These are phyloP conservation scores for Bubo bubo DNA, from an alignment of 2,113 vertebrate species.

Conservation along the genomic window DNA sequence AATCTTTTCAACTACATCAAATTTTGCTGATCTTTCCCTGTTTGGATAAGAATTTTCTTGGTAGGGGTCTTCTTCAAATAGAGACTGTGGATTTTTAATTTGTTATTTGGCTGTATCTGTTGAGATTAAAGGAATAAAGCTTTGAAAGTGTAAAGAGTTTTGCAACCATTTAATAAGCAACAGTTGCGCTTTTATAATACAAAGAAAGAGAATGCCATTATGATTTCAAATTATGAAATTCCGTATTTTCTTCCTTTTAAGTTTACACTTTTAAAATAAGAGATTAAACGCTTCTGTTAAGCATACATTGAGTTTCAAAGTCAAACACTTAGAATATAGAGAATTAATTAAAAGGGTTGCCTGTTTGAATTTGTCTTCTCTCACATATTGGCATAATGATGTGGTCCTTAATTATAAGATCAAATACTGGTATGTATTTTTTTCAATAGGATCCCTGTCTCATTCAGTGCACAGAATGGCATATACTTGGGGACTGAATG, in stretches of 20 bases:
- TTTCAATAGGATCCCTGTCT: not conserved
- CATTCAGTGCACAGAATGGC: slow-evolving; percentile 1
- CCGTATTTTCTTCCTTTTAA: not conserved
- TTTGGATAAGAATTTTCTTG: slow-evolving; percentile 15
- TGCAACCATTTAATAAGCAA: not conserved
- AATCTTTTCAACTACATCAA: not conserved
- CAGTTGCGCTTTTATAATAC: not conserved
- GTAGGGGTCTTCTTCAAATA: not conserved
- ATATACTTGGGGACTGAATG: not conserved
- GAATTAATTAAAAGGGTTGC: not conserved
- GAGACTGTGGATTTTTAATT: not conserved
- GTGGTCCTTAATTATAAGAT: slow-evolving; percentile 8
- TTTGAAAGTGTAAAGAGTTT: not conserved
- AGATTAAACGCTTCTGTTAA: not conserved
- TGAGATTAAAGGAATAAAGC: not conserved
- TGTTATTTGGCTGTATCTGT: not conserved
- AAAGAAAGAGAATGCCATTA: not conserved
- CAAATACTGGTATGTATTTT: not conserved
- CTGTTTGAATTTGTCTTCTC: not conserved
- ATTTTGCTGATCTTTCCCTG: not conserved
- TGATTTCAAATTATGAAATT: not conserved
- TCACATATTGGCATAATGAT: not conserved
- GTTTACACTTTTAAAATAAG: not conserved
- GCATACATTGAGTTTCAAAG: not conserved
- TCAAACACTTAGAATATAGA: not conserved